Evolutionary conservation across 2,888 invertebrate genomes (phyloP), one percentile per base, ranked within the genome.

Genomic region (Hofmannophila pseudospretella): DNA sequence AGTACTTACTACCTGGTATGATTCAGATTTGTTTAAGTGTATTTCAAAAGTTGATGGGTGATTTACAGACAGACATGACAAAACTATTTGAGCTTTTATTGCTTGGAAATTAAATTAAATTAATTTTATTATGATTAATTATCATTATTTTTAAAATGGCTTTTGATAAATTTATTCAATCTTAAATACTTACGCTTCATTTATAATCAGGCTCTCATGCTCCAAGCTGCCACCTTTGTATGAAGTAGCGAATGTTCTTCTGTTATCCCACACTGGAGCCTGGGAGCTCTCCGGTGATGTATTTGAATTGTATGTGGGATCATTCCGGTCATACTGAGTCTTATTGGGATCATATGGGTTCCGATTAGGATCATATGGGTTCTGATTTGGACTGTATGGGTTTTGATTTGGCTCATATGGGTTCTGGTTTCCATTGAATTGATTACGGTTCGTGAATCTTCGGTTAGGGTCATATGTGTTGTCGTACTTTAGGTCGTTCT

Each of bases 101-200:
- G n/a, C n/a, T n/a, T n/a, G n/a, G n/a, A n/a, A n/a, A n/a, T n/a
- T n/a, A n/a, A n/a, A n/a, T n/a, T n/a, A n/a, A n/a, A n/a, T n/a
- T n/a, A n/a, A n/a, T n/a, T n/a, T n/a, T n/a, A n/a, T n/a, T n/a
- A n/a, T n/a, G n/a, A n/a, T n/a, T n/a, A n/a, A n/a, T n/a, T n/a
- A n/a, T n/a, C n/a, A n/a, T n/a, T n/a, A n/a, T n/a, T n/a, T n/a
- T n/a, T n/a, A n/a, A n/a, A n/a, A n/a, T n/a, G n/a, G n/a, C n/a
- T n/a, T n/a, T n/a, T n/a, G n/a, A n/a, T n/a, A n/a, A n/a, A n/a
- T n/a, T n/a, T n/a, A n/a, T n/a, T n/a, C n/a, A n/a, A n/a, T n/a
- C n/a, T n/a, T n/a, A n/a, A 16, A 38, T 48, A 84, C 88, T 88
- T 67, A 89, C 89, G 89, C 88, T 62, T 89, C 88, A 67, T 82